Conservation (phyloP, 2,888 invertebrate species). For the Hartigia nigra region DNA sequence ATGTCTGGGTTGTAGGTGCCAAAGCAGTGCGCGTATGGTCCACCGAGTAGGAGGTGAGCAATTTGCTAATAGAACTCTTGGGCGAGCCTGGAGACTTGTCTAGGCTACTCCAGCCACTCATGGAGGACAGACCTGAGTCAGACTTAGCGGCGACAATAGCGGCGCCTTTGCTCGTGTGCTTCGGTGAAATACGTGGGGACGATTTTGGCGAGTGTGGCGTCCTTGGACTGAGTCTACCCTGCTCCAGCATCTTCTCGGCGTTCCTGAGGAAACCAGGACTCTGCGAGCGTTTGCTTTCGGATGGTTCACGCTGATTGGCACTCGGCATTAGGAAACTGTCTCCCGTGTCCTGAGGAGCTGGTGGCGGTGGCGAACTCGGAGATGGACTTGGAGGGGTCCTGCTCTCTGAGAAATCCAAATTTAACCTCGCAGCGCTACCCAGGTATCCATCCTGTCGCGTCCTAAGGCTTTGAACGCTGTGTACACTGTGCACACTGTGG, state of each 20-base stretch:
- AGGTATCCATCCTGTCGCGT: slow-evolving; percentile 75
- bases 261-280: slow-evolving; percentile 66
- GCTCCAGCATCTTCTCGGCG: slow-evolving; percentile 62
- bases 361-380: slow-evolving; percentile 82
- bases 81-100: slow-evolving; percentile 89
- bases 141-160: slow-evolving; percentile 83
- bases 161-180: slow-evolving; percentile 72
- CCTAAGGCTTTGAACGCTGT: slow-evolving; percentile 63
- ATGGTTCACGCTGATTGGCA: slow-evolving; percentile 45
- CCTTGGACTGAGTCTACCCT: slow-evolving; percentile 74
- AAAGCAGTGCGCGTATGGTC: slow-evolving; percentile 50
- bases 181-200: slow-evolving; percentile 79
- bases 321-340: slow-evolving; percentile 67
- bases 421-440: slow-evolving; percentile 66
- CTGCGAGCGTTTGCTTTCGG: slow-evolving; percentile 55
- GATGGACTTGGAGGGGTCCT: slow-evolving; percentile 67
- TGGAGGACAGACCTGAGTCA: slow-evolving; percentile 87
- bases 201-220: slow-evolving; percentile 73
- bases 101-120: slow-evolving; percentile 88
- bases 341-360: slow-evolving; percentile 77
- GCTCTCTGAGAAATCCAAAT: slow-evolving; percentile 68
- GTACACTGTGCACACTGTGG: slow-evolving; percentile 45
- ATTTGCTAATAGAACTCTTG: slow-evolving; percentile 69
- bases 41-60: slow-evolving; percentile 54
- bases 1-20: slow-evolving; percentile 41